These are phyloP conservation scores for Venturia canescens DNA, from an alignment of 1,140 invertebrate species.

Conservation along the genomic window DNA sequence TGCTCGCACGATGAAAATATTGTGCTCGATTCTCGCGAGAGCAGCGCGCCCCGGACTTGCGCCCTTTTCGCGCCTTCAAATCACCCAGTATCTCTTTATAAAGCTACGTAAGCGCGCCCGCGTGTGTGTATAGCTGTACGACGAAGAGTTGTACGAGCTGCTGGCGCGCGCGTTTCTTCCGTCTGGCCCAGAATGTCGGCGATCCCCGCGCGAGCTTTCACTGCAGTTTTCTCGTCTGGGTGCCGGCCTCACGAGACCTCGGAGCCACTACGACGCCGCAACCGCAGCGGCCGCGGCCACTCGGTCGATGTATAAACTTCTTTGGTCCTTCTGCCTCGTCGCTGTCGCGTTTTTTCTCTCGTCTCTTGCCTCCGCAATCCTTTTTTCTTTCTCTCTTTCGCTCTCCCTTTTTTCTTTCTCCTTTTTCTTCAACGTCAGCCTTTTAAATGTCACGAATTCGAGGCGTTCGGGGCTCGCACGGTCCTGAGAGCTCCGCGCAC, in stretches of 20 bases:
- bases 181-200: conserved; percentile 54
- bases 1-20: too few species aligned
- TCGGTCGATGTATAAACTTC: conserved; percentile 56
- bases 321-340: conserved; percentile 41
- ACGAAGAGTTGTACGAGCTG: conserved; percentile 2
- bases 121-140: not conserved
- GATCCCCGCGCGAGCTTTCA: conserved; percentile 51
- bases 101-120: too few species aligned
- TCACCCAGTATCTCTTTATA: too few species aligned
- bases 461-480: conserved; percentile 28
- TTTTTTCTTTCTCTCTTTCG: conserved; percentile 21
- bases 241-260: conserved; percentile 21
- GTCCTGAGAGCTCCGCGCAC: too few species aligned
- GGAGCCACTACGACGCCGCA: conserved; percentile 47
- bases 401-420: not conserved
- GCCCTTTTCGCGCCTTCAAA: too few species aligned
- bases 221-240: conserved; percentile 55
- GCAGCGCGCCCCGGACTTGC: too few species aligned
- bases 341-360: conserved; percentile 17
- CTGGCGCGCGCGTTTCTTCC: conserved; percentile 51
- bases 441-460: conserved; percentile 63
- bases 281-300: conserved; percentile 43
- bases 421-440: conserved; percentile 53
- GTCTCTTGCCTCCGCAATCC: conserved; percentile 5
- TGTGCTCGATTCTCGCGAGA: too few species aligned